Base-by-base conservation (phyloP, 2,113 vertebrate species). In the Dipodomys spectabilis region DNA sequence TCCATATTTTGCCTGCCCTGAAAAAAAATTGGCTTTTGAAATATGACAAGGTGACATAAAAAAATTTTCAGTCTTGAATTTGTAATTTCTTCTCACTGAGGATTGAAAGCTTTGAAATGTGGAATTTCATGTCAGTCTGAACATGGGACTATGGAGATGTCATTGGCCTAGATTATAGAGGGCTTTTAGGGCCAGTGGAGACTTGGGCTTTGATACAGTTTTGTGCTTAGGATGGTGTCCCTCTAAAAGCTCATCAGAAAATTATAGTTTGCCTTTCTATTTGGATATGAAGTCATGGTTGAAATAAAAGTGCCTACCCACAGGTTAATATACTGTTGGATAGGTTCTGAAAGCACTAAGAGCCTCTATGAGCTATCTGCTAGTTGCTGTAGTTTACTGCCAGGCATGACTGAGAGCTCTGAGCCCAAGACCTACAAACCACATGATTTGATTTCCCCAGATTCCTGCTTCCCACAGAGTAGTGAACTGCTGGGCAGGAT, bases 41-140 rank as follows among this genome's bases (percentile, higher is more conserved):
- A 84, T 18, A 39, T 71, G 53, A 27, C 0, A 1, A 87, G 23
- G 25, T 57, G 74, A 64, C 7, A 1, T 89, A 49, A 81, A 71
- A 15, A n/a, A n/a, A 1, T n/a, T 72, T 82, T 28, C 7, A 7
- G 89, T 82, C 1, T 91, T 67, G 94, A 86, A 18, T 64, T 79
- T 84, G 49, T 5, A 13, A 35, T 92, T 74, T 94, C 1, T 84
- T 96, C 2, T 86, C 86, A 2, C 0, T 85, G 49, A 94, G 35
- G 30, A 81, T 64, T 2, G 2, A 27, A 88, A 0, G 0, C 94
- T 97, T 96, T 94, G 75, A 85, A 92, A 82, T 93, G 74, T 71
- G 11, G 88, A 85, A 73, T 80, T 82, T 84, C 25, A 83, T 27
- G 23, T 28, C 6, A 45, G 65, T 10, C 77, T 74, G 5, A 8